Percentiles rank a stretch among this genome's conserved stretches.
Evolutionary conservation across 1,140 invertebrate species (phyloP).

Genomic region (Bombus ignitus): DNA sequence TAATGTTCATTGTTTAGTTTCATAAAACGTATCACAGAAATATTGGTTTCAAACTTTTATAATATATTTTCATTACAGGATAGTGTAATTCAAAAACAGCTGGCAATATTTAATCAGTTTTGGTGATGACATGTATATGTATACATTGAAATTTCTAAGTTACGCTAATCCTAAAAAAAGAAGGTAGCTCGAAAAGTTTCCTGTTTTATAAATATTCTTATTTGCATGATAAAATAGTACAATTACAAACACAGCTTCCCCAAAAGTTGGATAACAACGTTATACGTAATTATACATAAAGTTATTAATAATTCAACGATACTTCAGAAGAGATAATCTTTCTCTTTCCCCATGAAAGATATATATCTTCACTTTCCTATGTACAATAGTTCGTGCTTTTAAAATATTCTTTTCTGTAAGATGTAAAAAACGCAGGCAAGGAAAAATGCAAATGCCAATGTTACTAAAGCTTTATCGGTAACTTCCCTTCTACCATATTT

Average conservation of each 20-base stretch:
- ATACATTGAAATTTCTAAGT: background rate
- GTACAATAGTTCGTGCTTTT: conserved; percentile 62
- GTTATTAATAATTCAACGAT: background rate
- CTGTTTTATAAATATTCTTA: conserved; percentile 1
- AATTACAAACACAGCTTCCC: background rate
- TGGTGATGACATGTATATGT: conserved; percentile 40
- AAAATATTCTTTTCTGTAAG: conserved; percentile 94
- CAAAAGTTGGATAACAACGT: conserved; percentile 4
- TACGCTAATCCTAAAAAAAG: conserved; percentile 8
- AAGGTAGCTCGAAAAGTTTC: background rate
- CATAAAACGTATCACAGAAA: background rate
- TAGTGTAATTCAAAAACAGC: conserved; percentile 65
- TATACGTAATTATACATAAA: background rate
- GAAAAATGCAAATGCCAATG: conserved; percentile 96
- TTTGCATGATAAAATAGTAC: conserved; percentile 30
- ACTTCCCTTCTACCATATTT: conserved; percentile 97
- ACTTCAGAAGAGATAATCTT: background rate
- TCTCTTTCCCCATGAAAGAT: background rate
- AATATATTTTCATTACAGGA: conserved; percentile 67
- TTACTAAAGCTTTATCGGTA: conserved; percentile 96
- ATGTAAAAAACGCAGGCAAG: conserved; percentile 95
- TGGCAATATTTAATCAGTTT: conserved; percentile 68
- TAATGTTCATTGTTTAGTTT: background rate
- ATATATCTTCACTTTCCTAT: background rate
- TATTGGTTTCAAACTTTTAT: background rate